Percentiles rank a stretch among this genome's conserved stretches.
Evolutionary conservation across 2,113 vertebrate genomes (phyloP).

Genomic region (Misgurnus anguillicaudatus): DNA sequence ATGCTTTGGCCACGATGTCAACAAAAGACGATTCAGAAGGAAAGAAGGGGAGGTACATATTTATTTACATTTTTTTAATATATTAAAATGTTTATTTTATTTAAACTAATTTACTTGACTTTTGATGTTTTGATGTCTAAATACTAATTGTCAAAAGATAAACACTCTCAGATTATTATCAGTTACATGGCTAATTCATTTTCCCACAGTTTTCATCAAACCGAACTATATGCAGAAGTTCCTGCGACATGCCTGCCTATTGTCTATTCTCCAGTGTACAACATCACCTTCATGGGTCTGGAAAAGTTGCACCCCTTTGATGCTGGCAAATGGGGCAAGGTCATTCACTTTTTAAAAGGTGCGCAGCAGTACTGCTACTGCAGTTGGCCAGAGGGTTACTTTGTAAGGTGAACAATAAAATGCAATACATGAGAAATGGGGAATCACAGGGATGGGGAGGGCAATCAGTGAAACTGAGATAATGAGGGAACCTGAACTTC

Average conservation of each 20-base stretch:
- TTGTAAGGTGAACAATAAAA: constrained; percentile 13
- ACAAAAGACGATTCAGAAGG: constrained; percentile 63
- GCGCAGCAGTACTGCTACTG: constrained; percentile 45
- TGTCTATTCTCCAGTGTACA: constrained; percentile 91
- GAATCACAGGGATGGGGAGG: constrained; percentile 11
- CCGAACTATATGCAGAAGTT: constrained; percentile 78
- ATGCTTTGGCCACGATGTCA: constrained; percentile 69
- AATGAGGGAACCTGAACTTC: constrained; percentile 56
- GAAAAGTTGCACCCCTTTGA: constrained; percentile 97
- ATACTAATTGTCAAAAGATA: not conserved
- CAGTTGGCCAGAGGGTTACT: not conserved
- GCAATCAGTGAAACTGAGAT: constrained; percentile 52
- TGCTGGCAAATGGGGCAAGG: constrained; percentile 95
- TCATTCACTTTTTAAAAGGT: constrained; percentile 93
- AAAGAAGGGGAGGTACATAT: constrained; percentile 52
- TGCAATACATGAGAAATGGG: not conserved
- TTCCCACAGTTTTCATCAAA: constrained; percentile 78
- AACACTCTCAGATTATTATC: not conserved
- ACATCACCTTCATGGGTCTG: constrained; percentile 95
- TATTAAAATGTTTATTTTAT: not conserved
- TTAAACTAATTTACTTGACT: no score
- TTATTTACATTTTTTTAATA: not conserved
- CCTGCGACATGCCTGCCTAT: constrained; percentile 83
- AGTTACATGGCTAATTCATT: not conserved
- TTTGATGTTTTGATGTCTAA: not conserved